Conservation (phyloP, 2,113 vertebrate genomes). For the Porphyrio hochstetteri region DNA sequence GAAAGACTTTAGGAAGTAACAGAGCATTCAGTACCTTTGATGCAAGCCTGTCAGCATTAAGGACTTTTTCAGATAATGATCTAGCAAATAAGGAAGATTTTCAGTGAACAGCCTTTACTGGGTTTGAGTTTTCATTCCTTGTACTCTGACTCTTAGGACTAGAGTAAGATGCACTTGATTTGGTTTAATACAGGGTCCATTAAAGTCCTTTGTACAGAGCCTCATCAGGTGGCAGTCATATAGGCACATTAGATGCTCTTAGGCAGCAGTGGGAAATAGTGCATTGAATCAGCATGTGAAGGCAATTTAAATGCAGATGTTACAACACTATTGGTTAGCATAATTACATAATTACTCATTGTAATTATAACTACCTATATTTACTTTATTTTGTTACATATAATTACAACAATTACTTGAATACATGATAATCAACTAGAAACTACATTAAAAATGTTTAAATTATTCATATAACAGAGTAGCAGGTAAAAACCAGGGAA, state of each 20-base stretch:
- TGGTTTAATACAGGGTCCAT: neutral
- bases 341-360: conserved; percentile 36
- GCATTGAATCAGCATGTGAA: neutral
- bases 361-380: conserved; percentile 35
- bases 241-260: neutral
- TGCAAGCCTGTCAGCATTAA: neutral
- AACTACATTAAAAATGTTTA: neutral
- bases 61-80: neutral
- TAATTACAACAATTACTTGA: conserved; percentile 48
- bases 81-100: neutral
- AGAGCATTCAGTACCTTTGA: neutral
- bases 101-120: neutral
- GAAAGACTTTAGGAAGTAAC: neutral
- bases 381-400: conserved; percentile 20
- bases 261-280: neutral
- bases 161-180: neutral
- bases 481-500: neutral
- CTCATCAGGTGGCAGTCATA: neutral
- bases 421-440: neutral
- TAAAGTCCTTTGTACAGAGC: neutral
- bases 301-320: conserved; percentile 19
- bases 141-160: neutral
- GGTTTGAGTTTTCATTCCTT: neutral
- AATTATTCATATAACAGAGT: neutral
- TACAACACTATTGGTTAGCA: neutral